Percentiles rank a stretch among this genome's conserved stretches.
These are phyloP conservation scores for Thamnaconus septentrionalis DNA, from an alignment of 2,113 vertebrate species.

Conservation along the genomic window DNA sequence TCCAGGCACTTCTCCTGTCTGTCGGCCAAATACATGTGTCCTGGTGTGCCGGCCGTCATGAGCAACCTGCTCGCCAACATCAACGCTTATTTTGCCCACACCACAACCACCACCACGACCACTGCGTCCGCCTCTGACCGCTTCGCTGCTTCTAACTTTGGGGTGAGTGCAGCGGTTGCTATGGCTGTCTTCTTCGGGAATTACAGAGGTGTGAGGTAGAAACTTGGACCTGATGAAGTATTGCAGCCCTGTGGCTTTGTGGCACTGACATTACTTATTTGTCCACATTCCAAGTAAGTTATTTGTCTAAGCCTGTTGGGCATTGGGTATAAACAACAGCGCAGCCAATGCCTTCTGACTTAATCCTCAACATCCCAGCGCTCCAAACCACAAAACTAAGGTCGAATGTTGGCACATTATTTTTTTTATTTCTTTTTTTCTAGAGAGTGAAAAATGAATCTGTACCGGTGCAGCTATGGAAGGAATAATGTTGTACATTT, in stretches of 20 bases:
- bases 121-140: slow-evolving; percentile 95
- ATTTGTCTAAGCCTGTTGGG: slow-evolving; percentile 14
- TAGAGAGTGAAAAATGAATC: slow-evolving; percentile 48
- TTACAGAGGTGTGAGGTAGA: background rate
- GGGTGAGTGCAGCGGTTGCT: slow-evolving; percentile 77
- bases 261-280: background rate
- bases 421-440: slow-evolving; percentile 23
- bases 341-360: slow-evolving; percentile 4
- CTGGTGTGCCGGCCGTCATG: slow-evolving; percentile 96
- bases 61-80: slow-evolving; percentile 96
- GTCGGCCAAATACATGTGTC: slow-evolving; percentile 98
- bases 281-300: slow-evolving; percentile 1
- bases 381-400: too few relatives aligned
- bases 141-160: slow-evolving; percentile 97
- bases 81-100: slow-evolving; percentile 97
- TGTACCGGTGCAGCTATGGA: slow-evolving; percentile 3
- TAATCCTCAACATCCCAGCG: too few relatives aligned
- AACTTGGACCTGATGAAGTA: background rate
- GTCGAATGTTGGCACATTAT: too few relatives aligned
- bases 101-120: slow-evolving; percentile 91
- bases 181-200: background rate
- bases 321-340: slow-evolving; percentile 7
- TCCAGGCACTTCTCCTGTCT: slow-evolving; percentile 96
- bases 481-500: slow-evolving; percentile 20
- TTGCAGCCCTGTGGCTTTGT: too few relatives aligned